phyloP scores from a whole-genome alignment of 1,140 invertebrate genomes.

The Tenebrio molitor region DNA sequence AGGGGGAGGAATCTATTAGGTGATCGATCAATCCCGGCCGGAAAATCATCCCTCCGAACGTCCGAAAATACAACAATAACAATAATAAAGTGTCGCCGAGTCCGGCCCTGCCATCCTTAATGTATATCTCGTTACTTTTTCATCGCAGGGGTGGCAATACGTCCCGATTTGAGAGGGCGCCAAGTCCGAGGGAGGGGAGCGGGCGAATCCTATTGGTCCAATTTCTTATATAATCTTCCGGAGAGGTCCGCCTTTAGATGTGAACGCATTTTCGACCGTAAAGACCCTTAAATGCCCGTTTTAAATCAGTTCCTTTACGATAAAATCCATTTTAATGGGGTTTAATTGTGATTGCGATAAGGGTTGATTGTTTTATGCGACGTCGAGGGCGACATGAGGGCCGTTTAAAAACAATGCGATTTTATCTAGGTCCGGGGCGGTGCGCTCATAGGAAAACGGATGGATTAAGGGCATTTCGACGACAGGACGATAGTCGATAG shows the following conservation, averaged over 20 bases:
- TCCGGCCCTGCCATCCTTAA: neutral
- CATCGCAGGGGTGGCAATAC: constrained; percentile 12
- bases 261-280: constrained; percentile 32
- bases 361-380: constrained; percentile 28
- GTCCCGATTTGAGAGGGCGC: neutral
- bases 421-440: neutral
- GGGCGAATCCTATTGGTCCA: constrained; percentile 17
- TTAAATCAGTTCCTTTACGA: constrained; percentile 25
- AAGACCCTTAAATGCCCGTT: constrained; percentile 20
- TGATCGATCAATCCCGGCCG: constrained; percentile 56
- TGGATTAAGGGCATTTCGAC: no score
- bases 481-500: neutral
- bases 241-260: constrained; percentile 29
- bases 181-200: constrained; percentile 10
- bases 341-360: constrained; percentile 41
- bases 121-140: neutral
- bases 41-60: neutral
- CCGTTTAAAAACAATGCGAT: neutral
- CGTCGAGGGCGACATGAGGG: constrained; percentile 5
- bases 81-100: neutral
- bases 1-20: constrained; percentile 57
- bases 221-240: constrained; percentile 36
- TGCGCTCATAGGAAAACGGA: no score
- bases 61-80: neutral
- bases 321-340: constrained; percentile 27